These are phyloP conservation scores for Hypercompe scribonia DNA, from an alignment of 2,888 invertebrate species.

Conservation along the genomic window DNA sequence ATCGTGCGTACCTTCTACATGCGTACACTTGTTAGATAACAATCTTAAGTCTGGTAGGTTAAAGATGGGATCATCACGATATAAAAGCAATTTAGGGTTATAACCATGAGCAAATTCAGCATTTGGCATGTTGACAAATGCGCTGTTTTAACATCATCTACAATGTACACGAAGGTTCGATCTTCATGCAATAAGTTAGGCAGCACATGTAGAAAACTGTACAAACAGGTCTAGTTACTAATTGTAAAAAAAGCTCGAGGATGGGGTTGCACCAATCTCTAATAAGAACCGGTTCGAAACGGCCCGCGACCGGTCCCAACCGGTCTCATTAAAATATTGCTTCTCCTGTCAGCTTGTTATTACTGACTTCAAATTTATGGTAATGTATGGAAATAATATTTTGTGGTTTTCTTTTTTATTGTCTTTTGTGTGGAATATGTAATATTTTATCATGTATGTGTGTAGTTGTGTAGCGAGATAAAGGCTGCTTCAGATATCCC, in stretches of 20 bases:
- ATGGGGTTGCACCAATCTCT: constrained; percentile 69
- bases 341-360: constrained; percentile 62
- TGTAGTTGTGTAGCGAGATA: constrained; percentile 23
- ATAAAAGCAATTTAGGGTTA: constrained; percentile 37
- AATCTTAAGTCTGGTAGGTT: constrained; percentile 22
- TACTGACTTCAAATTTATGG: constrained; percentile 65
- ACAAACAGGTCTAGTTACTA: constrained; percentile 47
- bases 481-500: constrained; percentile 11
- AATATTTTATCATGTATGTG: constrained; percentile 35
- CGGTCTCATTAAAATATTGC: constrained; percentile 61
- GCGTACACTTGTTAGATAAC: constrained; percentile 29
- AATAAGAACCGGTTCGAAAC: constrained; percentile 55
- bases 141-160: constrained; percentile 25
- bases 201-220: constrained; percentile 45
- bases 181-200: constrained; percentile 25
- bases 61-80: constrained; percentile 23
- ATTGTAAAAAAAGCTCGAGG: constrained; percentile 53
- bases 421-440: constrained; percentile 56
- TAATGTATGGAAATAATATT: constrained; percentile 68
- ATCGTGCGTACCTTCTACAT: not conserved
- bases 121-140: constrained; percentile 37
- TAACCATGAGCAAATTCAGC: constrained; percentile 21
- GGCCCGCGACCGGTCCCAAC: constrained; percentile 60
- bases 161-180: constrained; percentile 31
- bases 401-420: constrained; percentile 58